Base-by-base conservation (phyloP, 2,113 vertebrate genomes). In the Beaufortia kweichowensis region DNA sequence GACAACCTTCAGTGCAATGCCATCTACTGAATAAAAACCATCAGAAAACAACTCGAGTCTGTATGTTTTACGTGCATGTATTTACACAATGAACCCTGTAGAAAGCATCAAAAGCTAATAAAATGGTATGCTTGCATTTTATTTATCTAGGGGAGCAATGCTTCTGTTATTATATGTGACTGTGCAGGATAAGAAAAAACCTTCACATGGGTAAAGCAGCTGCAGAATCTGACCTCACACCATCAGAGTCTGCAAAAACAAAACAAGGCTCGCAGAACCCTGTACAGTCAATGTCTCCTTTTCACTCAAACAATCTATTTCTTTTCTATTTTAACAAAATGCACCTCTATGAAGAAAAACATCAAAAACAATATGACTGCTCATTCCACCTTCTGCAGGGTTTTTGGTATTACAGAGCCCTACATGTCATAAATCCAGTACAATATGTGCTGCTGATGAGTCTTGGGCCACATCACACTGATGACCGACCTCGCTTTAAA, bases 311-410 rank as follows among this genome's bases (percentile, higher is more conserved):
- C 92, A 93, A 93, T 93, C 61, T 6, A 23, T 69, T 57, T 64
- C 71, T 77, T 93, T 89, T 93, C 92, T 92, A 76, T 93, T 91
- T 92, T 92, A 94, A 92, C 92, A 94, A 94, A 95, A 93, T 94
- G 94, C n/a, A 94, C 93, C 92, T 93, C 91, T 93, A 92, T 93
- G 92, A 94, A 92, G 94, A 90, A 93, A 94, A 94, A 93, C 91
- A 90, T 90, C 90, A 92, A 92, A 93, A 94, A 53, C 92, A 91
- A 90, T 90, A 91, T 93, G 88, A 89, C 87, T 91, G 91, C 91
- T 86, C 90, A 90, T 86, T 88, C 89, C 93, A 91, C 62, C 90
- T 92, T 91, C 90, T 90, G 92, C 88, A 90, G 91, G 92, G 90
- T 90, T 92, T 95, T 94, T 94, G 94, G 92, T 93, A 93, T 78